These are phyloP conservation scores for Corythoichthys haematopterus DNA, from an alignment of 2,113 vertebrate species.

Conservation along the genomic window DNA sequence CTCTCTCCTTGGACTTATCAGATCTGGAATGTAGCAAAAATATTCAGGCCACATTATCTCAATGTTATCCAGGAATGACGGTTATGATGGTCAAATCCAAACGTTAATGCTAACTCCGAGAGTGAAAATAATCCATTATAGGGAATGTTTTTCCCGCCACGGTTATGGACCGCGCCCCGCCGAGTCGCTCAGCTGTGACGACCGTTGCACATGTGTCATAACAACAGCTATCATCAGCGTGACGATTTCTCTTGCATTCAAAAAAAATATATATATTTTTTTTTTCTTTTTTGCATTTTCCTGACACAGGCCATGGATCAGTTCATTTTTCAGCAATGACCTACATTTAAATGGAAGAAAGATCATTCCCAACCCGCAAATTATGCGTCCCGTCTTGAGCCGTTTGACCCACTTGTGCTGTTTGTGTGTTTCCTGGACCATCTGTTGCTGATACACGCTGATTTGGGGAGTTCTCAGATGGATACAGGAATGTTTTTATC, in stretches of 20 bases:
- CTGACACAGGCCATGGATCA: not conserved
- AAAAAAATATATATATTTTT: too few relatives aligned
- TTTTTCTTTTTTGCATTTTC: not conserved
- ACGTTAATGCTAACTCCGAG: not conserved
- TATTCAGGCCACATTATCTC: not conserved
- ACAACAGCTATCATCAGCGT: not conserved
- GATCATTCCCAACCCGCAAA: constrained; percentile 2
- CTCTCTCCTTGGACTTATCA: not conserved
- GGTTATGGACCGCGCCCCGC: not conserved
- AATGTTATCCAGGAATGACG: not conserved
- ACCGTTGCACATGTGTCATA: constrained; percentile 2
- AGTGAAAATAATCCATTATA: not conserved
- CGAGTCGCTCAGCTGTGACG: not conserved
- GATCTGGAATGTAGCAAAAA: constrained; percentile 3
- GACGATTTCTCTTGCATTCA: not conserved
- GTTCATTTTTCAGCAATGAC: not conserved
- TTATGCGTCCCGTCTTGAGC: not conserved
- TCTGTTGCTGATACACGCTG: constrained; percentile 1
- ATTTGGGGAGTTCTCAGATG: not conserved
- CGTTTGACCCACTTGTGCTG: constrained; percentile 9
- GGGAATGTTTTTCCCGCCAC: not conserved
- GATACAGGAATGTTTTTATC: constrained; percentile 1
- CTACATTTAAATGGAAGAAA: constrained; percentile 5
- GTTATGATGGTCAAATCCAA: not conserved
- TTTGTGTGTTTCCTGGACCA: constrained; percentile 16